These are phyloP conservation scores for Hemicrepidius hirtus DNA, from an alignment of 2,888 invertebrate genomes.

Conservation along the genomic window DNA sequence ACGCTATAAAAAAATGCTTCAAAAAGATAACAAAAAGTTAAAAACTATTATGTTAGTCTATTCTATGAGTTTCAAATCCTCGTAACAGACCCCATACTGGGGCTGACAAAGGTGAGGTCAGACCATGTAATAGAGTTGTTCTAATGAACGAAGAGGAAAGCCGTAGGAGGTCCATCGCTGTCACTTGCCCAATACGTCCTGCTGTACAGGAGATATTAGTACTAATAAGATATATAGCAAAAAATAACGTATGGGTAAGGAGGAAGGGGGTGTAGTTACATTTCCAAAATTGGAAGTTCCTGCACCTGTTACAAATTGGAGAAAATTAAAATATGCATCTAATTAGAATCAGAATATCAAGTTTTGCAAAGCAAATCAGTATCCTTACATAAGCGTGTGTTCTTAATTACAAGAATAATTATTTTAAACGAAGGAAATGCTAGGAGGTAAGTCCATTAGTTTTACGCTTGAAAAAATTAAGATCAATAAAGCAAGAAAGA, in stretches of 20 bases:
- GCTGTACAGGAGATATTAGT: constrained; percentile 38
- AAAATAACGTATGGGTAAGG: neutral
- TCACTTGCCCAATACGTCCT: constrained; percentile 58
- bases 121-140: constrained; percentile 67
- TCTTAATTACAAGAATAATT: constrained; percentile 19
- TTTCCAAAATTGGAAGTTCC: neutral
- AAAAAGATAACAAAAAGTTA: no score
- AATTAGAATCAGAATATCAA: neutral
- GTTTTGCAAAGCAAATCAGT: neutral
- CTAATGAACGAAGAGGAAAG: constrained; percentile 66
- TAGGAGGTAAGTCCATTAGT: constrained; percentile 39
- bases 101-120: constrained; percentile 64
- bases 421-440: constrained; percentile 27
- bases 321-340: neutral
- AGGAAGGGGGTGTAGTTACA: neutral
- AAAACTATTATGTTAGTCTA: neutral
- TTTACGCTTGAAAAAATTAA: constrained; percentile 37
- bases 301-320: neutral
- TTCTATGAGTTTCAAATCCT: constrained; percentile 9
- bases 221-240: constrained; percentile 39
- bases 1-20: no score
- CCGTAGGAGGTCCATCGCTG: constrained; percentile 61
- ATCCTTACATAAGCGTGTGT: neutral
- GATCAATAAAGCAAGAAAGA: constrained; percentile 47
- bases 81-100: constrained; percentile 58